Evolutionary conservation across 1,140 invertebrate species (phyloP), one percentile per base, ranked within the genome.

Genomic region (Maconellicoccus hirsutus): DNA sequence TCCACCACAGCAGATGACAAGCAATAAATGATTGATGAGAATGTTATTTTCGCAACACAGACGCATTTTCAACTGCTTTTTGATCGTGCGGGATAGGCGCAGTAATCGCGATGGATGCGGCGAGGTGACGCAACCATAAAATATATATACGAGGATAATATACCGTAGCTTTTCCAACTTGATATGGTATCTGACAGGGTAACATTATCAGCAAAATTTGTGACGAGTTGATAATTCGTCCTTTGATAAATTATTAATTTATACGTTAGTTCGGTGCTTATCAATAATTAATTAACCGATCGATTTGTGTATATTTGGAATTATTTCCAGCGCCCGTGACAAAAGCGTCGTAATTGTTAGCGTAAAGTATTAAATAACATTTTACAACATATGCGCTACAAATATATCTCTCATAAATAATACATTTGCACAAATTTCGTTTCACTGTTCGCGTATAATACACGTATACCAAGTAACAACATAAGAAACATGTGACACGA

Each of bases 1-100:
- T 52, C n/a, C 42, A 19, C 42, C 29, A 19, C 42, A 52, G 42
- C 42, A 19, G 42, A 52, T 52, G 42, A 52, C 42, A 52, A 52
- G 42, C 42, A 19, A 52, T 52, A 52, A 52, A 52, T 52, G 42
- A 52, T 52, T 52, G 42, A 52, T 52, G 42, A 52, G 42, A 52
- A 52, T 52, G 16, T 52, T 52, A 52, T 52, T 52, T 52, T 33
- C 42, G n/a, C 42, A 52, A 52, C 42, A 19, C 42, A 14, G n/a
- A 33, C 29, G 42, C 42, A 52, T 52, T 52, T 52, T 19, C 42
- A 52, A 52, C 42, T 52, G 42, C 42, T 16, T 2, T 16, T 52
- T 52, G n/a, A 52, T 19, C n/a, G 42, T n/a, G 42, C 12, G 42
- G 42, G 42, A 16, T 14, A 14, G 33, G 33, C 6, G 14, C 6